Evolutionary conservation across 2,797 vertebrate genomes (phyloP).

Genomic region (Hozukius guyotensis): DNA sequence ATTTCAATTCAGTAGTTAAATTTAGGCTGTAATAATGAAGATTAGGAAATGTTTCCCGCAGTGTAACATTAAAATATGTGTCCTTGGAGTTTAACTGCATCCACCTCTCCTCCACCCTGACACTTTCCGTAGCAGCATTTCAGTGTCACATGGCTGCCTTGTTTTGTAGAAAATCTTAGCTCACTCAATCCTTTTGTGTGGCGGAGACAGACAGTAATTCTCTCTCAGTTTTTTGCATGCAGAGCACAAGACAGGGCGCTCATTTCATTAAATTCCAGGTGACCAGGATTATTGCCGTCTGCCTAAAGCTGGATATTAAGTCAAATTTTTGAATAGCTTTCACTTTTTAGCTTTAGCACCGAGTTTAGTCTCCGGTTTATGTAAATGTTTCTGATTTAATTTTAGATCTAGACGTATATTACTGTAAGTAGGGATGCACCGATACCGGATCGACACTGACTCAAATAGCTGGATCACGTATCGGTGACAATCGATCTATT

Average conservation of each 20-base stretch:
- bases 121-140: conserved; percentile 2
- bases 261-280: neutral
- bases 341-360: neutral
- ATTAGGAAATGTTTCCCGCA: neutral
- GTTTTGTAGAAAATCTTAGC: neutral
- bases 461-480: too few relatives aligned
- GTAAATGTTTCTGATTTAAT: neutral
- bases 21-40: neutral
- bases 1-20: neutral
- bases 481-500: too few relatives aligned
- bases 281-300: neutral
- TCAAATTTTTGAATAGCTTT: neutral
- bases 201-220: neutral
- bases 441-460: too few relatives aligned
- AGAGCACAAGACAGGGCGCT: neutral
- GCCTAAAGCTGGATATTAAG: neutral
- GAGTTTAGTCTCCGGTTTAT: neutral
- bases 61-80: neutral
- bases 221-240: neutral
- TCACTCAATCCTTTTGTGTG: neutral
- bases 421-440: neutral
- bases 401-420: neutral
- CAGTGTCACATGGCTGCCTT: conserved; percentile 1
- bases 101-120: neutral
- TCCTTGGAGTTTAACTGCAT: neutral